phyloP scores from a whole-genome alignment of 2,797 vertebrate species.

The Rousettus madagascariensis region DNA sequence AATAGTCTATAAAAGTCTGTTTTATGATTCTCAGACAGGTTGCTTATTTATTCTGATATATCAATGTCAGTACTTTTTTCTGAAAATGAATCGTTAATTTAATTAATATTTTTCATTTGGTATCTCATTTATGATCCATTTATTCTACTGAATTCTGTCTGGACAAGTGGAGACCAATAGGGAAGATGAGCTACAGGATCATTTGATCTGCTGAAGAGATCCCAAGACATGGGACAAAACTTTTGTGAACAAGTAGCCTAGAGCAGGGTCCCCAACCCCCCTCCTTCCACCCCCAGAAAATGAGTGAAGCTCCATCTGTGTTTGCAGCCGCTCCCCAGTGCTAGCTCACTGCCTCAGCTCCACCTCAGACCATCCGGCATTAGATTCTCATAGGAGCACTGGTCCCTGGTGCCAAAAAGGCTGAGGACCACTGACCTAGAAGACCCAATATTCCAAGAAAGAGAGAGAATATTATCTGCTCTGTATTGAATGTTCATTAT shows the following conservation, averaged over 20 bases:
- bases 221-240: background rate
- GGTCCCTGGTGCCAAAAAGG: too few relatives aligned
- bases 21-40: background rate
- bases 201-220: background rate
- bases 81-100: background rate
- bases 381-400: too few relatives aligned
- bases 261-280: background rate
- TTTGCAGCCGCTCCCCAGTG: too few relatives aligned
- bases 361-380: too few relatives aligned
- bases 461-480: background rate
- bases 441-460: background rate
- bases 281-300: too few relatives aligned
- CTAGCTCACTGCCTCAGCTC: too few relatives aligned
- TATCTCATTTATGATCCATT: background rate
- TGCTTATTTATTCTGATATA: background rate
- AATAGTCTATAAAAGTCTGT: background rate
- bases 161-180: background rate
- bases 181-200: background rate
- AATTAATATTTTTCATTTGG: background rate
- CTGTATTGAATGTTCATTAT: background rate
- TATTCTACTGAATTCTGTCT: background rate
- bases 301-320: too few relatives aligned
- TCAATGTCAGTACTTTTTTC: background rate
- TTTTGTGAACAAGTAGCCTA: background rate
- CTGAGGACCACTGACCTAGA: background rate